phyloP scores from a whole-genome alignment of 2,888 invertebrate species.

The Trichogramma dendrolimi region DNA sequence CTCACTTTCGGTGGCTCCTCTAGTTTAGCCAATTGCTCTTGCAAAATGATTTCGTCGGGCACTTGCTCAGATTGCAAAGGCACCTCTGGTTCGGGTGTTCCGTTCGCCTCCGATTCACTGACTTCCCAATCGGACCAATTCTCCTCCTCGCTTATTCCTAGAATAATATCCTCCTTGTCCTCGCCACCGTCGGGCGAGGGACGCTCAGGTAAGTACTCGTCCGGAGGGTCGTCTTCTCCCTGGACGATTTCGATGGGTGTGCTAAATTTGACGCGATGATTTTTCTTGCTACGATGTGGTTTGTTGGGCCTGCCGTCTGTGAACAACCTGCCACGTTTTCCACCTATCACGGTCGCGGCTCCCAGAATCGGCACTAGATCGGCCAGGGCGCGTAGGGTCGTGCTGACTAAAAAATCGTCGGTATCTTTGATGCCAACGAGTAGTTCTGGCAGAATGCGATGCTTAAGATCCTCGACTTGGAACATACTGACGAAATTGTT shows the following conservation, averaged over 20 bases:
- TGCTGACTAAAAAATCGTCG: constrained; percentile 76
- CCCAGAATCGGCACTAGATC: constrained; percentile 82
- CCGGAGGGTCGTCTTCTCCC: neutral
- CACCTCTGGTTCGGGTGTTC: neutral
- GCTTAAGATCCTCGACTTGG: constrained; percentile 70
- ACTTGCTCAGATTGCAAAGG: neutral
- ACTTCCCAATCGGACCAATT: constrained; percentile 83
- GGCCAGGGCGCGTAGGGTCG: constrained; percentile 76
- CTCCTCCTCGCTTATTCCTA: constrained; percentile 57
- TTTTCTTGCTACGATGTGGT: constrained; percentile 36
- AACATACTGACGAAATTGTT: constrained; percentile 71
- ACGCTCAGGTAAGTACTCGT: constrained; percentile 61
- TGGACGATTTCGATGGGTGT: constrained; percentile 11
- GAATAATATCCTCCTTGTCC: constrained; percentile 55
- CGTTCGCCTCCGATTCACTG: constrained; percentile 48
- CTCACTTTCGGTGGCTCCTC: constrained; percentile 9
- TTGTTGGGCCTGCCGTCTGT: constrained; percentile 78
- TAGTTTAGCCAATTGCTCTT: constrained; percentile 10
- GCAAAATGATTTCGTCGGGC: neutral
- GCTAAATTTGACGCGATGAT: constrained; percentile 15
- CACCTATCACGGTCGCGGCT: constrained; percentile 79
- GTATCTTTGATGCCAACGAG: constrained; percentile 83
- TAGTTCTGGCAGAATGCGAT: constrained; percentile 79
- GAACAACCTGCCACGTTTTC: constrained; percentile 71
- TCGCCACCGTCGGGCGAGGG: constrained; percentile 82